Evolutionary conservation across 2,888 invertebrate genomes (phyloP).

Genomic region (Syrphus vitripennis): DNA sequence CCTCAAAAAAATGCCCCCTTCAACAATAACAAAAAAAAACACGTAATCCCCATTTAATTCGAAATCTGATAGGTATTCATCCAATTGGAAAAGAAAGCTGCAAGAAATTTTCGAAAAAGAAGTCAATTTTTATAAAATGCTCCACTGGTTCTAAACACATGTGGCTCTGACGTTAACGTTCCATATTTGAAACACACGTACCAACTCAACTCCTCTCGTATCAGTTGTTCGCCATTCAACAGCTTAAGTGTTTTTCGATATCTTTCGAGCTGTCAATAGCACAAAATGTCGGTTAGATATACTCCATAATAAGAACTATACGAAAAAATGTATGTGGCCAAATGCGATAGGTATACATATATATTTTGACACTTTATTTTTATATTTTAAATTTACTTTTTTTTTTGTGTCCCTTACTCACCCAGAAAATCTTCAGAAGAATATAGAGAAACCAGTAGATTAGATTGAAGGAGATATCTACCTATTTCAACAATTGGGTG

Average conservation of each 20-base stretch:
- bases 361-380: background rate
- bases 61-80: background rate
- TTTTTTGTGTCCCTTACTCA: background rate
- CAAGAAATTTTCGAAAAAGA: background rate
- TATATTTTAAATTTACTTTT: background rate
- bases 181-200: background rate
- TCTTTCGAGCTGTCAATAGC: slow-evolving; percentile 10
- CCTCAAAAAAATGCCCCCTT: background rate
- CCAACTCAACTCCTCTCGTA: background rate
- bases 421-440: background rate
- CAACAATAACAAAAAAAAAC: background rate
- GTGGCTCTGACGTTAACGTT: background rate
- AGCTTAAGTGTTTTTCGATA: slow-evolving; percentile 9
- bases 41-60: background rate
- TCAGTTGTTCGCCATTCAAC: background rate
- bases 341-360: no score
- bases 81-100: background rate
- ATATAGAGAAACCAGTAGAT: background rate
- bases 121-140: background rate
- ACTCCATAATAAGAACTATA: background rate
- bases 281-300: background rate
- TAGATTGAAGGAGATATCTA: background rate
- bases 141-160: background rate
- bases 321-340: background rate
- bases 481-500: background rate